Evolutionary conservation across 2,797 vertebrate genomes (phyloP).

Genomic region (Silurus lanzhouensis): DNA sequence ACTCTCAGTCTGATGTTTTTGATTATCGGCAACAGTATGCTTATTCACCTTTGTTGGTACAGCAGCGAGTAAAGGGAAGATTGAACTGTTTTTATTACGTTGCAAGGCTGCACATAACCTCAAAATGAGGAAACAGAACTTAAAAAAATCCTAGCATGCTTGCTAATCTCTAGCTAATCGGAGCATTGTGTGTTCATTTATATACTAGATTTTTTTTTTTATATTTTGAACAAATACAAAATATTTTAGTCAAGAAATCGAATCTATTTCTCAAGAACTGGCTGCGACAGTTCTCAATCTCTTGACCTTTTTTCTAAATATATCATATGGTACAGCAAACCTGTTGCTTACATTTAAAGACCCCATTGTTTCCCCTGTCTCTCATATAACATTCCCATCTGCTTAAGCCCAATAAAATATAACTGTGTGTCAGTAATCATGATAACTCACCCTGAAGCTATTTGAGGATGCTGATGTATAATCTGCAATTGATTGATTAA

Average conservation of each 20-base stretch:
- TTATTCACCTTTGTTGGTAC: not conserved
- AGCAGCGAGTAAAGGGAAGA: not conserved
- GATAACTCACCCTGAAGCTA: not conserved
- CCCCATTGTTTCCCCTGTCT: not conserved
- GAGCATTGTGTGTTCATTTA: not conserved
- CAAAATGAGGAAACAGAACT: not conserved
- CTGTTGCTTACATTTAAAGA: not conserved
- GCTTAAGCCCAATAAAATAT: not conserved
- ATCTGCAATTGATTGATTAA: not conserved
- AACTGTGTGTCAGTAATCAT: not conserved
- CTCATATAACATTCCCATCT: not conserved
- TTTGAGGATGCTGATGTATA: not conserved
- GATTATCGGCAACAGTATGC: not conserved
- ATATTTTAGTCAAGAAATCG: not conserved
- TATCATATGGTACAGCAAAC: not conserved
- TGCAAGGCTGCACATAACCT: not conserved
- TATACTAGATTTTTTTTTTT: not conserved
- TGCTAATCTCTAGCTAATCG: slow-evolving; percentile 1
- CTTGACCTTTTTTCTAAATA: not conserved
- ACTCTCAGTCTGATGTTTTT: not conserved
- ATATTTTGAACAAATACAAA: no score
- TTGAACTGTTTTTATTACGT: not conserved
- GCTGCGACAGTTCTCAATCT: not conserved
- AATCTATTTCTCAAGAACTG: not conserved
- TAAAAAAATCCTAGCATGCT: not conserved